These are phyloP conservation scores for Hoplostethus mediterraneus DNA, from an alignment of 2,797 vertebrate genomes.

Conservation along the genomic window DNA sequence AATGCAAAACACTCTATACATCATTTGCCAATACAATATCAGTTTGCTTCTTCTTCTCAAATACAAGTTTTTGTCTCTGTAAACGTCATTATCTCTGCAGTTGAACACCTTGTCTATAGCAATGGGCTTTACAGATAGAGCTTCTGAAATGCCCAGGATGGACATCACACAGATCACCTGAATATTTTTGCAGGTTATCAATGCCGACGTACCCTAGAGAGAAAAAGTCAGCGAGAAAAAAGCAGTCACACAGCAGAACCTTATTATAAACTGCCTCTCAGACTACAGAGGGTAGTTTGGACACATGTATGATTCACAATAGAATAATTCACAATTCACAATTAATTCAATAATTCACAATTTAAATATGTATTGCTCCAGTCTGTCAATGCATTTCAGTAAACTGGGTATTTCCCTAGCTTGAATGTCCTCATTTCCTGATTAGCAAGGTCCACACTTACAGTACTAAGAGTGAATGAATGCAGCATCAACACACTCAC, in stretches of 20 bases:
- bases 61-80: not conserved
- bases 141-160: slow-evolving; percentile 79
- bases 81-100: not conserved
- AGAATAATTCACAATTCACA: too few species aligned
- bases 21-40: not conserved
- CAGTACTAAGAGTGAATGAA: not conserved
- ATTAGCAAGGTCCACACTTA: not conserved
- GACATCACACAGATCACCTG: slow-evolving; percentile 87
- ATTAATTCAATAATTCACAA: too few species aligned
- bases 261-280: not conserved
- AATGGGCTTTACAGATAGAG: slow-evolving; percentile 75
- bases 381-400: not conserved
- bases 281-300: not conserved
- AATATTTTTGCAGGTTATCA: slow-evolving; percentile 86
- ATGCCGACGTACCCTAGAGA: slow-evolving; percentile 85
- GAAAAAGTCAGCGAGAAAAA: slow-evolving; percentile 16
- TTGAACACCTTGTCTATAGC: slow-evolving; percentile 8
- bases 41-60: slow-evolving; percentile 2
- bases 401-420: not conserved
- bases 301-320: too few species aligned
- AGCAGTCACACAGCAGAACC: not conserved
- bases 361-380: not conserved
- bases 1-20: slow-evolving; percentile 6
- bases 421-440: not conserved
- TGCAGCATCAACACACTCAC: not conserved